Percentiles rank a stretch among this genome's conserved stretches.
These are phyloP conservation scores for Fragum sueziense DNA, from an alignment of 2,888 invertebrate genomes.

Conservation along the genomic window DNA sequence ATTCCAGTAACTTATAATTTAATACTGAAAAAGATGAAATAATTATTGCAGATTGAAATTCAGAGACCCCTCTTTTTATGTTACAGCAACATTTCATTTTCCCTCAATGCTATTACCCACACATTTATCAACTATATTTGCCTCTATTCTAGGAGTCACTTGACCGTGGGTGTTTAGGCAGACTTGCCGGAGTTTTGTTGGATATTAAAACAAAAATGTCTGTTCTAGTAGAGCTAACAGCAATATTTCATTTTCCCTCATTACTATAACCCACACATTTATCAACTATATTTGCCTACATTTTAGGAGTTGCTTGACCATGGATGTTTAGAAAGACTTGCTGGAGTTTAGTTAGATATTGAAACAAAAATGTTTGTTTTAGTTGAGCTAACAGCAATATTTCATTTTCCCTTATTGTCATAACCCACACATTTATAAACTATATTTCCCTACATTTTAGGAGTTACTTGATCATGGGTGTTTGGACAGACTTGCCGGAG, in stretches of 20 bases:
- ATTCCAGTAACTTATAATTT: too few species aligned
- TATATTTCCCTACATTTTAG: constrained; percentile 32
- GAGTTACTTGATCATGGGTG: constrained; percentile 66
- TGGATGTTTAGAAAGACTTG: constrained; percentile 71
- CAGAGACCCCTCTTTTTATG: too few species aligned
- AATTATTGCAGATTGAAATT: too few species aligned
- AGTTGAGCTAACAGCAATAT: constrained; percentile 71
- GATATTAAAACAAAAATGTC: constrained; percentile 56
- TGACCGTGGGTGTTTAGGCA: constrained; percentile 71
- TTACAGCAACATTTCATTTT: too few species aligned
- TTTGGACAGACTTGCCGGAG: constrained; percentile 68
- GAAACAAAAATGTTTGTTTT: constrained; percentile 64
- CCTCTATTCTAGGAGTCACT: constrained; percentile 53
- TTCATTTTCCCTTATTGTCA: too few species aligned
- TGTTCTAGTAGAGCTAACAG: constrained; percentile 73
- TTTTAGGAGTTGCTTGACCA: constrained; percentile 62
- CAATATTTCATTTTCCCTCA: too few species aligned
- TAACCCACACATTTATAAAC: too few species aligned
- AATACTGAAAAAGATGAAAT: too few species aligned
- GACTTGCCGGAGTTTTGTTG: constrained; percentile 65
- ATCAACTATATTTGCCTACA: too few species aligned
- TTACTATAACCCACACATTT: too few species aligned
- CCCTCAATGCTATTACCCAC: too few species aligned
- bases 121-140: too few species aligned
- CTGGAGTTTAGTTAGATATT: constrained; percentile 62